Base-by-base conservation (phyloP, 1,140 invertebrate species). In the Drosophila santomea region DNA sequence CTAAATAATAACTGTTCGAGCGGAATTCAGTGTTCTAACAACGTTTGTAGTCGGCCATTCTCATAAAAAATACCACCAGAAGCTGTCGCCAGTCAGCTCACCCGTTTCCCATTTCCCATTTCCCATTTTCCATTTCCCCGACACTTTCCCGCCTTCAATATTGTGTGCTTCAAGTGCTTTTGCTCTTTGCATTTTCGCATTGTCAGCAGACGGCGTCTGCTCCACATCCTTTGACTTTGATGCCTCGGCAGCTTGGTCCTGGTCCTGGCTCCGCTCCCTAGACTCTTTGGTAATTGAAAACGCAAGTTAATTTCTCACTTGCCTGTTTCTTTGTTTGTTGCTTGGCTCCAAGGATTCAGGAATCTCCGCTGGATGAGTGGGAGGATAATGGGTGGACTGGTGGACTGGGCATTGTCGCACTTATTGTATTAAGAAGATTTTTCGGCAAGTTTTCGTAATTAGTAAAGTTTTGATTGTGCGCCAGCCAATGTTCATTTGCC, bases 221-320 rank as follows among this genome's bases (percentile, higher is more conserved):
- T 74, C 67, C 64, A 80, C 76, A 88, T 88, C 73, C 84, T 88
- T 86, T 86, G 83, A 86, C 83, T 82, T 68, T 68, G 58, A 52
- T 51, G 78, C 55, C 75, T 72, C 20, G 75, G 45, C 76, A 62
- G 61, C 82, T 44, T 58, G 44, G 43, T 63, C 35, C 32, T 51
- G 63, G 36, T 63, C 35, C 32, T 51, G 63, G 20, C 20, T 20
- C 20, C 20, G 36, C 48, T 48, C 63, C 32, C 48, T 52, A 47
- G 62, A 54, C 57, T 56, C 54, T 89, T 71, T 72, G 80, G 84
- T 89, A 89, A 89, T 89, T 89, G 84, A 90, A 89, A 89, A 89
- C 84, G 84, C 85, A 89, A 89, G 77, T 89, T 88, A 80, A 89
- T 89, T 89, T 89, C 84, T 72, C 84, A 88, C 84, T 84, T 84